A percentile compares a stretch with the other conserved stretches of the same genome.
Evolutionary conservation across 2,888 invertebrate genomes (phyloP).

Genomic region (Elegia similella): DNA sequence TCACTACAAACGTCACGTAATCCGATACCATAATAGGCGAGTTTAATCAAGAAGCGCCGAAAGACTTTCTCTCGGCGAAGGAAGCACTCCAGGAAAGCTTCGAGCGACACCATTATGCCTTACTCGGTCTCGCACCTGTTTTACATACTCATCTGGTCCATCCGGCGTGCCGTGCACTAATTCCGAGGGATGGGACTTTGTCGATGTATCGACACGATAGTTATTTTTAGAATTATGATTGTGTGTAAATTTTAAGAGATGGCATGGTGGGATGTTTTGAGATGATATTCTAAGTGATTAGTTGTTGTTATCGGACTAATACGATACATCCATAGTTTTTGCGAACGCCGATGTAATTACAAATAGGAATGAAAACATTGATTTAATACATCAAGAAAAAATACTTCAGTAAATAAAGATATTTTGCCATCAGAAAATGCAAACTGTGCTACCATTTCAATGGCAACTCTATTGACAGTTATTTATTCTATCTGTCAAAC

Average conservation of each 20-base stretch:
- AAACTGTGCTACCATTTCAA: neutral
- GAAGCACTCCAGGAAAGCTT: constrained; percentile 53
- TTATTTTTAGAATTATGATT: neutral
- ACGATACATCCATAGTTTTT: too few relatives aligned
- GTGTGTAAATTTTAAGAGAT: too few relatives aligned
- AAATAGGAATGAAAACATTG: too few relatives aligned
- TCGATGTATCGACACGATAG: constrained; percentile 41
- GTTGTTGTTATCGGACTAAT: too few relatives aligned
- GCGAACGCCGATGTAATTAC: too few relatives aligned
- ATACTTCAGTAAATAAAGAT: too few relatives aligned
- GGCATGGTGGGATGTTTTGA: too few relatives aligned
- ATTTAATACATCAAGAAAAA: too few relatives aligned
- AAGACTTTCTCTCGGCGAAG: constrained; percentile 62
- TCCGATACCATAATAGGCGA: constrained; percentile 18
- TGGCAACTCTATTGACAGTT: neutral
- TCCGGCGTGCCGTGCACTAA: constrained; percentile 67
- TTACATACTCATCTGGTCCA: constrained; percentile 72
- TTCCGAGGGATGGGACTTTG: constrained; percentile 57
- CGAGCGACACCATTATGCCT: constrained; percentile 56
- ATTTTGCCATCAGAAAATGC: too few relatives aligned
- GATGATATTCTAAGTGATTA: too few relatives aligned
- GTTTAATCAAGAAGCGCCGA: constrained; percentile 35
- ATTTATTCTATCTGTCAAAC: neutral
- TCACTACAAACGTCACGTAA: constrained; percentile 17
- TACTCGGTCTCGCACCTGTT: constrained; percentile 65